Evolutionary conservation across 2,888 invertebrate genomes (phyloP).

Genomic region (Masnerella sp.): DNA sequence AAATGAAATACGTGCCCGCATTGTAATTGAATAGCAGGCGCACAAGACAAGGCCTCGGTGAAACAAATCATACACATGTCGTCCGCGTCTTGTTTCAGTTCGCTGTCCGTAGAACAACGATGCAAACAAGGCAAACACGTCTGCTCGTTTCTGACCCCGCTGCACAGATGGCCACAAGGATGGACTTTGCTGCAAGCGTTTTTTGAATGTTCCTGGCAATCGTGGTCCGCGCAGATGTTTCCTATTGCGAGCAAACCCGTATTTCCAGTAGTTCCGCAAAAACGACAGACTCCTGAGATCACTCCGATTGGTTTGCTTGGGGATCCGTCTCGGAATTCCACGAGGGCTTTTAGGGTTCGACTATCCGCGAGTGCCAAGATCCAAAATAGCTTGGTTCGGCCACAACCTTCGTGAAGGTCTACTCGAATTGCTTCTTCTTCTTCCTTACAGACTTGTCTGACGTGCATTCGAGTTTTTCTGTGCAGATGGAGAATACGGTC

Average conservation of each 20-base stretch:
- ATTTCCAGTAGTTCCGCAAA: constrained; percentile 91
- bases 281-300: constrained; percentile 87
- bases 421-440: constrained; percentile 97
- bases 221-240: constrained; percentile 95
- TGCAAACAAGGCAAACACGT: constrained; percentile 93
- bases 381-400: constrained; percentile 97
- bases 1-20: constrained; percentile 98
- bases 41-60: constrained; percentile 96
- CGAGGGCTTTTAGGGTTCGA: constrained; percentile 91
- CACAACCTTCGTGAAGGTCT: constrained; percentile 98
- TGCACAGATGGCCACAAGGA: constrained; percentile 94
- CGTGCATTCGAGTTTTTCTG: constrained; percentile 90
- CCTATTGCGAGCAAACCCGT: constrained; percentile 92
- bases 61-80: constrained; percentile 99
- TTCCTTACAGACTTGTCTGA: constrained; percentile 95
- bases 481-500: constrained; percentile 96
- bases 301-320: constrained; percentile 78
- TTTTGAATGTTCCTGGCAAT: constrained; percentile 90
- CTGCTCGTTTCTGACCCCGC: constrained; percentile 92
- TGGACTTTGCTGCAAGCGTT: constrained; percentile 91
- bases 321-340: constrained; percentile 92
- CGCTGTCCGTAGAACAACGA: constrained; percentile 82
- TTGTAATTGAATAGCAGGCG: constrained; percentile 93
- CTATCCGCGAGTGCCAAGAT: constrained; percentile 95
- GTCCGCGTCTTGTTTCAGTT: constrained; percentile 95